Evolutionary conservation across 2,888 invertebrate species (phyloP).

Genomic region (Odontomyia ornata): DNA sequence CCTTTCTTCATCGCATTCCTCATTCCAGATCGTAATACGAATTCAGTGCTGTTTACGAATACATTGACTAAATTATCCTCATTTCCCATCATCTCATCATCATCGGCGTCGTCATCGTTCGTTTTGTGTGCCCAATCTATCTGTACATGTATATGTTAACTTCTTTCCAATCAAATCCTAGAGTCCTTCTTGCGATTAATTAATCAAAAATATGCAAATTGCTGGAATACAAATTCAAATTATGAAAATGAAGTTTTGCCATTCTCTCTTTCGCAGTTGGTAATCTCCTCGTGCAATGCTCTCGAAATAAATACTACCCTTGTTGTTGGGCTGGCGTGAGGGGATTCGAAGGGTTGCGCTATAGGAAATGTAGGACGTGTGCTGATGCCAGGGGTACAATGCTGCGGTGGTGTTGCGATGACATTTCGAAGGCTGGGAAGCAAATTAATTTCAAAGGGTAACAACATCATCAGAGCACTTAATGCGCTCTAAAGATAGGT

Average conservation of each 20-base stretch:
- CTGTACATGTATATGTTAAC: conserved; percentile 45
- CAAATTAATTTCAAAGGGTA: conserved; percentile 44
- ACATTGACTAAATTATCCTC: conserved; percentile 38
- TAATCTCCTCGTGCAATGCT: neutral
- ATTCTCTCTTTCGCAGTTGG: conserved; percentile 13
- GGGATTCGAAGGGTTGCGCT: conserved; percentile 21
- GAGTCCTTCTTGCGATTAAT: conserved; percentile 47
- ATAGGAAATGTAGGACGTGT: conserved; percentile 25
- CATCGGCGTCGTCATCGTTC: neutral
- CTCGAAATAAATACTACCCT: conserved; percentile 32
- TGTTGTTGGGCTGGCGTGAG: neutral
- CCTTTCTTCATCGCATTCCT: conserved; percentile 20
- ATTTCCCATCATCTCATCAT: conserved; percentile 17
- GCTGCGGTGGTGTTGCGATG: conserved; percentile 17
- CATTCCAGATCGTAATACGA: neutral
- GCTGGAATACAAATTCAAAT: conserved; percentile 46
- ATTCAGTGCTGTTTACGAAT: conserved; percentile 40
- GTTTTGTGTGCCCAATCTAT: conserved; percentile 3
- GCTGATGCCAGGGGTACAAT: conserved; percentile 32
- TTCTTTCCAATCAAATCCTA: conserved; percentile 50
- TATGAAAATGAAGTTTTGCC: conserved; percentile 45
- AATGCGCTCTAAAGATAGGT: conserved; percentile 41
- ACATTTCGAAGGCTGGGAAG: conserved; percentile 15
- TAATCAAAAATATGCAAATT: conserved; percentile 47
- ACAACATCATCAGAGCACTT: conserved; percentile 39